phyloP scores from a whole-genome alignment of 1,140 invertebrate genomes.

The Philaenus spumarius region DNA sequence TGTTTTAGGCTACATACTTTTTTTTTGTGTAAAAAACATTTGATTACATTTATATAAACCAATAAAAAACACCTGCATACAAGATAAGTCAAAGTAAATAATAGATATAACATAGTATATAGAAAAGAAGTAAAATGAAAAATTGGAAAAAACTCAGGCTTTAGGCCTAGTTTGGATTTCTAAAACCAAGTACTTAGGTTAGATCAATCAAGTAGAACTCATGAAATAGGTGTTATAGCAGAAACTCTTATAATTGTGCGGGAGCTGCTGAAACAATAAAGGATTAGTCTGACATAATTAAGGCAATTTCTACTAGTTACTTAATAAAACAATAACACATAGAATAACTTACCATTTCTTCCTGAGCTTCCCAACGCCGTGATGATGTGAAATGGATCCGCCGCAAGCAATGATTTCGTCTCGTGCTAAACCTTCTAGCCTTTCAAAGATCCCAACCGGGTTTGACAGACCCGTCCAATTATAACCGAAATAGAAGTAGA shows the following conservation, averaged over 20 bases:
- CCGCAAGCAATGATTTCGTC: conserved; percentile 87
- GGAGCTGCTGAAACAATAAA: not conserved
- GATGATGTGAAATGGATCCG: conserved; percentile 93
- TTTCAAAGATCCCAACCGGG: conserved; percentile 77
- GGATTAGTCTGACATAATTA: not conserved
- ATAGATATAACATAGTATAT: no score
- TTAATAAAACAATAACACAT: not conserved
- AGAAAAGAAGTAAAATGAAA: no score
- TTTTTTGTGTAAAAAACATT: not conserved
- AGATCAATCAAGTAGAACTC: not conserved
- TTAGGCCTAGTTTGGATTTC: no score
- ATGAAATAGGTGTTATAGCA: not conserved
- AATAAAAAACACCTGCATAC: no score
- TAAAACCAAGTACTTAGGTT: not conserved
- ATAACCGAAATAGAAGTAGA: conserved; percentile 98
- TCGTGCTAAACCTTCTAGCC: conserved; percentile 73
- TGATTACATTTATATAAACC: no score
- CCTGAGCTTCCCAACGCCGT: conserved; percentile 91
- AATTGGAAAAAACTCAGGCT: no score
- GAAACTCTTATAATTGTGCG: not conserved
- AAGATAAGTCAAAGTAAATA: no score
- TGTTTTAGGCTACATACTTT: not conserved
- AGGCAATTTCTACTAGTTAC: not conserved
- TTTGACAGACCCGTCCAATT: conserved; percentile 61
- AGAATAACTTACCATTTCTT: conserved; percentile 54